These are phyloP conservation scores for Hipparchia sbordonii DNA, from an alignment of 2,888 invertebrate species.

Conservation along the genomic window DNA sequence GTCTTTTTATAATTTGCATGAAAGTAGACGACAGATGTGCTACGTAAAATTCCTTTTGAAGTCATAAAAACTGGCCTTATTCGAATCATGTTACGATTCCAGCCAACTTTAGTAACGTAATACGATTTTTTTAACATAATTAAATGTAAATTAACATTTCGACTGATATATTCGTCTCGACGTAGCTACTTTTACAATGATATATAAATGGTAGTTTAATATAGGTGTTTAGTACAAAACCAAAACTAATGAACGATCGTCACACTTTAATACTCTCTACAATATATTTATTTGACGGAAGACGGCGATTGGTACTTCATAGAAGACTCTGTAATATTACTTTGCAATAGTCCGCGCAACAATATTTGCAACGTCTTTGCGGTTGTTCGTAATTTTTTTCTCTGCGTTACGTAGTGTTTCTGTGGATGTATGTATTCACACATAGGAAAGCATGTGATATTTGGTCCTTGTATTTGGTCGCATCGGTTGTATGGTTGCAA, in stretches of 20 bases:
- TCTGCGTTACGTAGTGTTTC: not conserved
- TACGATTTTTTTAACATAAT: conserved; percentile 53
- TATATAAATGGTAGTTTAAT: conserved; percentile 70
- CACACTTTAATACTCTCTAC: conserved; percentile 42
- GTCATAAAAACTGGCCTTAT: conserved; percentile 61
- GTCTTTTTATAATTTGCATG: conserved; percentile 29
- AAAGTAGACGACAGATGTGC: conserved; percentile 17
- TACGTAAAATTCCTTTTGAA: conserved; percentile 33
- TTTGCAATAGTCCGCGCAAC: conserved; percentile 12
- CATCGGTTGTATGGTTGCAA: not conserved
- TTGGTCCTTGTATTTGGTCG: not conserved
- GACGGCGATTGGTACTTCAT: not conserved
- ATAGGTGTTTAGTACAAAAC: conserved; percentile 81
- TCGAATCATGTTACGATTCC: conserved; percentile 73
- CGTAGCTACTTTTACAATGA: conserved; percentile 73
- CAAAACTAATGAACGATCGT: conserved; percentile 46
- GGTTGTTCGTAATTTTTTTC: not conserved
- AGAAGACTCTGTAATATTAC: conserved; percentile 9
- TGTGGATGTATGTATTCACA: not conserved
- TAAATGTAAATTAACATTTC: conserved; percentile 73
- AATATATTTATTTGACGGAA: conserved; percentile 19
- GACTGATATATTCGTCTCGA: conserved; percentile 80
- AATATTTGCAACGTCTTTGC: not conserved
- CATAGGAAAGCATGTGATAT: not conserved
- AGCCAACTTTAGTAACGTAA: conserved; percentile 64